These are phyloP conservation scores for Siderastrea siderea DNA, from an alignment of 92 coral and sea anemone species.

Conservation along the genomic window DNA sequence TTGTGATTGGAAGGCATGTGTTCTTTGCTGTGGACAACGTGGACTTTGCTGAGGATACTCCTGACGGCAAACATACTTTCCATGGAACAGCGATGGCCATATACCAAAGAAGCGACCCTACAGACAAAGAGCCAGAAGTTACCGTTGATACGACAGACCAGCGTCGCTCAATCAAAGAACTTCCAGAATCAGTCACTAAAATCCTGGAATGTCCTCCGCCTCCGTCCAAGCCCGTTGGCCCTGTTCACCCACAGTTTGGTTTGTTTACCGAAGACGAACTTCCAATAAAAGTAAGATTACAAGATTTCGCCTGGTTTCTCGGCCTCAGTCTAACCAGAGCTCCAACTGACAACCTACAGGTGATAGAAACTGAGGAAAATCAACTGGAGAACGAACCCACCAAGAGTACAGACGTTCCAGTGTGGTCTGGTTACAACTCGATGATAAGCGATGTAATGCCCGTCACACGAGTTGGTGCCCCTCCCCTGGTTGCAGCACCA, in stretches of 20 bases:
- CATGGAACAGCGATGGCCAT: slow-evolving; percentile 84
- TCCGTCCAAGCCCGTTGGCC: neutral
- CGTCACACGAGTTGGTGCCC: slow-evolving; percentile 27
- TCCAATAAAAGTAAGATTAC: slow-evolving; percentile 4
- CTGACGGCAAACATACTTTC: slow-evolving; percentile 69
- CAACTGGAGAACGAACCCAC: neutral
- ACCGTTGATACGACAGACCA: slow-evolving; percentile 39
- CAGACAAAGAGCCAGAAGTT: slow-evolving; percentile 45
- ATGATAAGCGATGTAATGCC: slow-evolving; percentile 8
- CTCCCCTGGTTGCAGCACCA: slow-evolving; percentile 38
- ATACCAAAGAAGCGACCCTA: slow-evolving; percentile 53
- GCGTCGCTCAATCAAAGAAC: slow-evolving; percentile 62
- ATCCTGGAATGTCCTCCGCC: slow-evolving; percentile 53
- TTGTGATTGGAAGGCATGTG: slow-evolving; percentile 68
- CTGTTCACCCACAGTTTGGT: slow-evolving; percentile 25
- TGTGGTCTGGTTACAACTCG: slow-evolving; percentile 19
- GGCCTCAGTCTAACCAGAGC: slow-evolving; percentile 30
- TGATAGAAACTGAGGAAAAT: neutral
- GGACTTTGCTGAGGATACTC: slow-evolving; percentile 78
- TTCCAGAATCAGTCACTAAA: slow-evolving; percentile 64
- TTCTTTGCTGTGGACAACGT: slow-evolving; percentile 80
- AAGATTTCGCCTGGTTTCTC: slow-evolving; percentile 50
- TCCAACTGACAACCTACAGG: neutral
- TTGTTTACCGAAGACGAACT: slow-evolving; percentile 5
- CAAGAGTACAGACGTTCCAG: slow-evolving; percentile 37